Base-by-base conservation (phyloP, 2,797 vertebrate genomes). In the Tenualosa ilisha region DNA sequence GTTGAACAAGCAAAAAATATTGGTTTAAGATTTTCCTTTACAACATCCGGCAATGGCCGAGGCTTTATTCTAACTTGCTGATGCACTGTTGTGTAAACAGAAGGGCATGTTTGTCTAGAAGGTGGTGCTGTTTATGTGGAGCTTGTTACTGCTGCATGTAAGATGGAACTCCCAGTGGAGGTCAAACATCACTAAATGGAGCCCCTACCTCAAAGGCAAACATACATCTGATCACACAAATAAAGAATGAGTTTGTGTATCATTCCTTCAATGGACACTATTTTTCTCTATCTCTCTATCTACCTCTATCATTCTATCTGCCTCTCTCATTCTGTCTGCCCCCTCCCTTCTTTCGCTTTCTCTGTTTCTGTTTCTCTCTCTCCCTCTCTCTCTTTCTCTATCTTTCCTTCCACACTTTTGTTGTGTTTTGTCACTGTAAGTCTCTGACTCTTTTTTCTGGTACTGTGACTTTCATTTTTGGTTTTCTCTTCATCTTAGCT, bases 291-390 rank as follows among this genome's bases (percentile, higher is more conserved):
- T 37, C 43, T 22, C 22, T n/a, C 20, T 43, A 11, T 65, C 20
- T 63, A 0, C 40, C 13, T 53, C 51, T 53, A 2, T 53, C 51
- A 2, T 3, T 53, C 51, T 53, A 9, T 13, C 51, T 12, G 2
- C 13, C 11, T 51, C 50, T 51, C 51, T 53, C 51, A 0, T 2
- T 53, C 11, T 15, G 11, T 53, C 51, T 53, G n/a, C n/a, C n/a
- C n/a, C n/a, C n/a, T n/a, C n/a, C n/a, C n/a, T n/a, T n/a, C n/a
- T n/a, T n/a, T n/a, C n/a, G n/a, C n/a, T n/a, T n/a, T n/a, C n/a
- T n/a, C n/a, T n/a, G n/a, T n/a, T n/a, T n/a, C n/a, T n/a, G n/a
- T 53, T 3, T 43, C 6, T 85, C 86, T 49, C 82, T 37, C 43
- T 22, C 22, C n/a, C 20, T 43, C 4, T 65, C 20, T 63, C 0